phyloP scores from a whole-genome alignment of 2,113 vertebrate genomes.

The Oryzias curvinotus region DNA sequence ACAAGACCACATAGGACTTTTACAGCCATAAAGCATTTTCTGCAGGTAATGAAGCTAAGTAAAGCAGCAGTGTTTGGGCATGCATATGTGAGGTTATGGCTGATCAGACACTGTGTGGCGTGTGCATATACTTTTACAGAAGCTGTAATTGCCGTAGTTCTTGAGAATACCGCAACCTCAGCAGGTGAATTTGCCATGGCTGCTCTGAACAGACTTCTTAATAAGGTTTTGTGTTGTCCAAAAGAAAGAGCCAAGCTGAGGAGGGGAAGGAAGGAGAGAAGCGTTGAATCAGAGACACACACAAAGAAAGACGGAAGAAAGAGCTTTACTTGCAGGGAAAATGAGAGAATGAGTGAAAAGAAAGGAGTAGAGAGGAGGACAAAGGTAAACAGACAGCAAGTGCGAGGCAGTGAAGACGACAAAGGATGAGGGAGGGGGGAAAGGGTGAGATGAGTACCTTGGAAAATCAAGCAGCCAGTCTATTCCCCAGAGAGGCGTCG shows the following conservation, averaged over 20 bases:
- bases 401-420: constrained; percentile 40
- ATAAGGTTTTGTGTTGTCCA: constrained; percentile 65
- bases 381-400: constrained; percentile 28
- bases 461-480: constrained; percentile 66
- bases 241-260: constrained; percentile 23
- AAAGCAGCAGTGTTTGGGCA: constrained; percentile 19
- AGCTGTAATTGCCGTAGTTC: constrained; percentile 62
- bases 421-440: constrained; percentile 38
- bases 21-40: constrained; percentile 14
- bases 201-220: constrained; percentile 68
- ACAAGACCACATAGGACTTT: neutral
- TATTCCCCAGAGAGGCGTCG: constrained; percentile 58
- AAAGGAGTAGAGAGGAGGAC: constrained; percentile 11
- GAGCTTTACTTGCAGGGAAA: constrained; percentile 23
- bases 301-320: constrained; percentile 18
- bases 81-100: constrained; percentile 25
- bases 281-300: constrained; percentile 9
- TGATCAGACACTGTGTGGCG: constrained; percentile 44
- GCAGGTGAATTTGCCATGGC: constrained; percentile 64
- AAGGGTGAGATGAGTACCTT: constrained; percentile 57
- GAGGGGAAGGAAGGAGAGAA: constrained; percentile 5
- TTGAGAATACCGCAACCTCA: constrained; percentile 63
- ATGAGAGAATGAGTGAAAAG: constrained; percentile 16
- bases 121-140: constrained; percentile 54
- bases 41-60: constrained; percentile 11